These are phyloP conservation scores for Zele albiditarsus DNA, from an alignment of 2,888 invertebrate species.

Conservation along the genomic window DNA sequence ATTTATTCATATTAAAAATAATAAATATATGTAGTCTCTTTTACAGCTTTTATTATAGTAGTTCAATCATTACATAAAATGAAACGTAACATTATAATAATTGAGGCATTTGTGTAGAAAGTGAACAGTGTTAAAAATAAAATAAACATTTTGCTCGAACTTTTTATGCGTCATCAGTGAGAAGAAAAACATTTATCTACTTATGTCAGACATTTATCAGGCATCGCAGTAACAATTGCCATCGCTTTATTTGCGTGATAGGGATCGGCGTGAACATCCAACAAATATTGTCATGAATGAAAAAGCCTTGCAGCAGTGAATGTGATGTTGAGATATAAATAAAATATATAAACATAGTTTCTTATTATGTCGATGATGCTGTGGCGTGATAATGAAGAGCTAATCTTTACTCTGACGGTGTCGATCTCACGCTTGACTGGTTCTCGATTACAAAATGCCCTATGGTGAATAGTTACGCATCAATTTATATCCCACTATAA, in stretches of 20 bases:
- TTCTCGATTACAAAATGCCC: constrained; percentile 13
- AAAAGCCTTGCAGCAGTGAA: background rate
- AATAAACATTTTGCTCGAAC: too few species aligned
- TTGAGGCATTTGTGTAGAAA: too few species aligned
- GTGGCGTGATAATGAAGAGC: constrained; percentile 10
- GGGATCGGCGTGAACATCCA: background rate
- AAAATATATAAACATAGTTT: constrained; percentile 1
- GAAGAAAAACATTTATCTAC: constrained; percentile 14
- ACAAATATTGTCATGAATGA: background rate
- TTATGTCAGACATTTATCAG: background rate
- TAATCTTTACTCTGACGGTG: constrained; percentile 17
- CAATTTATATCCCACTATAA: background rate
- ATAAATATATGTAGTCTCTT: too few species aligned
- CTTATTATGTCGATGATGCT: constrained; percentile 18
- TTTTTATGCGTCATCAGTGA: background rate
- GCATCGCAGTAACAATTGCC: background rate
- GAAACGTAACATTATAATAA: too few species aligned
- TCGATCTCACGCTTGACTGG: constrained; percentile 22
- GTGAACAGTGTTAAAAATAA: too few species aligned
- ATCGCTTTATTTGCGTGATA: background rate
- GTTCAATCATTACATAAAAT: too few species aligned
- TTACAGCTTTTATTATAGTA: too few species aligned
- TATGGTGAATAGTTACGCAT: constrained; percentile 12
- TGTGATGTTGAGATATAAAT: background rate
- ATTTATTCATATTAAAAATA: too few species aligned